Percentiles rank a stretch among this genome's conserved stretches.
Conservation (phyloP, 2,888 invertebrate genomes). For the Physocephala rufipes region DNA sequence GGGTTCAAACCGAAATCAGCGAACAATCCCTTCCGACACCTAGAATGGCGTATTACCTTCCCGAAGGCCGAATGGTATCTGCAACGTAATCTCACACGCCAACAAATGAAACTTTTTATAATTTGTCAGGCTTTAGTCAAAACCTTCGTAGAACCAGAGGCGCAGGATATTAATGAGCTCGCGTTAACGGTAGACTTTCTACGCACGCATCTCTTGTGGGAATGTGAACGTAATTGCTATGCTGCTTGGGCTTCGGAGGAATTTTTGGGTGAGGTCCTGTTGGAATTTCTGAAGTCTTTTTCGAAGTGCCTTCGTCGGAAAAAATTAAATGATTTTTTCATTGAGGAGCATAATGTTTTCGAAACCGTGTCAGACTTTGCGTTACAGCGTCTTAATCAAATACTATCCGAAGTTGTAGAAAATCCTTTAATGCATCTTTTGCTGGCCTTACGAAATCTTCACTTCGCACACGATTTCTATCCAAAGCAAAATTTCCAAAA, state of each 20-base stretch:
- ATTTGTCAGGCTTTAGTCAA: slow-evolving; percentile 76
- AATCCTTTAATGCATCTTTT: slow-evolving; percentile 78
- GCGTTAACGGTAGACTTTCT: slow-evolving; percentile 75
- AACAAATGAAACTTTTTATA: slow-evolving; percentile 77
- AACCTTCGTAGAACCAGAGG: slow-evolving; percentile 75
- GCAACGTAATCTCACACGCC: slow-evolving; percentile 75
- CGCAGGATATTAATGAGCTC: slow-evolving; percentile 67
- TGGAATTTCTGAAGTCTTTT: slow-evolving; percentile 72
- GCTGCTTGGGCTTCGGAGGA: slow-evolving; percentile 80
- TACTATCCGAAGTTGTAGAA: slow-evolving; percentile 74
- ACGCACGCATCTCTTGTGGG: slow-evolving; percentile 79
- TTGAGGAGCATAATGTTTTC: slow-evolving; percentile 77
- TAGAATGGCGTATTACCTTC: slow-evolving; percentile 83
- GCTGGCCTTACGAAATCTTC: slow-evolving; percentile 75
- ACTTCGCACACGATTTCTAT: slow-evolving; percentile 73
- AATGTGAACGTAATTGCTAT: slow-evolving; percentile 75
- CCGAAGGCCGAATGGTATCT: slow-evolving; percentile 80
- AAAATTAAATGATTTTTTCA: slow-evolving; percentile 77
- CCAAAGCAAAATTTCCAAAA: slow-evolving; percentile 71
- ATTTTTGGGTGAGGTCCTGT: slow-evolving; percentile 74
- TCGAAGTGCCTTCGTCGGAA: slow-evolving; percentile 72
- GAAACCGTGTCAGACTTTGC: slow-evolving; percentile 74
- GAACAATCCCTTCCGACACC: slow-evolving; percentile 70
- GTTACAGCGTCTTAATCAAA: slow-evolving; percentile 73
- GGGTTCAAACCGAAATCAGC: slow-evolving; percentile 74